Percentiles rank a stretch among this genome's conserved stretches.
These are phyloP conservation scores for Trogon surrucura DNA, from an alignment of 2,113 vertebrate genomes.

Conservation along the genomic window DNA sequence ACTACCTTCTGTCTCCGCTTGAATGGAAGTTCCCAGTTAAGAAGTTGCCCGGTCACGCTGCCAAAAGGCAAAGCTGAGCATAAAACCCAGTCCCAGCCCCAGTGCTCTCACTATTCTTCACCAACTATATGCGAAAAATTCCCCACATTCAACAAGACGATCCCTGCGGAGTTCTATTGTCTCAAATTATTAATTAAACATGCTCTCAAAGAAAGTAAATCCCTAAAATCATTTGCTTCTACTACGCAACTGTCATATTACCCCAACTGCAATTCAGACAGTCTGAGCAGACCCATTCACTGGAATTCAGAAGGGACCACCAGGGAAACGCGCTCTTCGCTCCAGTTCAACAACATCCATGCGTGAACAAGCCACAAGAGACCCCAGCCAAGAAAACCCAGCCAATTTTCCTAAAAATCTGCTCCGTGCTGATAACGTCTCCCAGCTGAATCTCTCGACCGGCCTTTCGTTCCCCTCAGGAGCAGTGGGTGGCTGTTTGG, in stretches of 20 bases:
- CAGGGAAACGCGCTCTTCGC: background rate
- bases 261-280: background rate
- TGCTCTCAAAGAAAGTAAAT: constrained; percentile 58
- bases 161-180: constrained; percentile 58
- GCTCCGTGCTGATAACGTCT: background rate
- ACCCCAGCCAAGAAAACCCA: background rate
- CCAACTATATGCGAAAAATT: constrained; percentile 6
- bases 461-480: background rate
- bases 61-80: background rate
- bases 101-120: constrained; percentile 35
- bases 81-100: background rate
- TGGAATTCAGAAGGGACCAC: background rate
- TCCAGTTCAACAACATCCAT: background rate
- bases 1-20: background rate
- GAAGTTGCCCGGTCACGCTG: background rate
- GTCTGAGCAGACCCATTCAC: background rate
- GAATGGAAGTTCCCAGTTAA: background rate
- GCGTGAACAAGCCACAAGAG: background rate
- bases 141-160: background rate
- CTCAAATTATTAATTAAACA: constrained; percentile 62
- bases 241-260: constrained; percentile 17
- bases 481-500: background rate
- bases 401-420: background rate
- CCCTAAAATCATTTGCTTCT: constrained; percentile 45
- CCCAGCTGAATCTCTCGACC: background rate